Conservation (phyloP, 2,113 vertebrate species). For the Pachypanchax playfairii region DNA sequence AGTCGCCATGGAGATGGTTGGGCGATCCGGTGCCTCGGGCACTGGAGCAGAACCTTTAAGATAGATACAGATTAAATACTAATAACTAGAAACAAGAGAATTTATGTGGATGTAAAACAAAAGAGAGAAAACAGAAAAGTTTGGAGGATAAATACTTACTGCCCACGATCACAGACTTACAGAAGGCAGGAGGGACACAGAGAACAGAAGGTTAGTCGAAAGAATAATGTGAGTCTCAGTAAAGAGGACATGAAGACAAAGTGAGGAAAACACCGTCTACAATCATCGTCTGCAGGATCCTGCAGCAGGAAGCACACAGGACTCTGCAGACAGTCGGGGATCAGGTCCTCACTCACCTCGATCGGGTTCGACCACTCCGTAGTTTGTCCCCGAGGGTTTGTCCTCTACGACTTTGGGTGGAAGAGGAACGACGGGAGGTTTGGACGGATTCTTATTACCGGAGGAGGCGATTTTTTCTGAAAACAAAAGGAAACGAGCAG, state of each 20-base stretch:
- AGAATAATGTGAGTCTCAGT: too few species aligned
- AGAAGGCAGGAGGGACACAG: conserved; percentile 62
- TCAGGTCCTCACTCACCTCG: conserved; percentile 79
- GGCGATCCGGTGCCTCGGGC: conserved; percentile 93
- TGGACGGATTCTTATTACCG: conserved; percentile 82
- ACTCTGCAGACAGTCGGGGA: too few species aligned
- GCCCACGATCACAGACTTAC: conserved; percentile 67
- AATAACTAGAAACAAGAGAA: conserved; percentile 10
- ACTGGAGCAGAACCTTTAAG: conserved; percentile 71
- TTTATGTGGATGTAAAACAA: neutral
- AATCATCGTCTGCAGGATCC: conserved; percentile 18
- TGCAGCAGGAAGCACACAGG: neutral
- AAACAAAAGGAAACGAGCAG: neutral
- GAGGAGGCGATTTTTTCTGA: conserved; percentile 86
- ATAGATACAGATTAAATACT: neutral
- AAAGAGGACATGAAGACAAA: conserved; percentile 28
- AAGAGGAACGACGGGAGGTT: conserved; percentile 71
- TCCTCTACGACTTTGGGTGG: conserved; percentile 82
- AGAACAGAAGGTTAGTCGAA: conserved; percentile 69
- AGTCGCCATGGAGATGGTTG: conserved; percentile 90
- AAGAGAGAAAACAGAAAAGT: conserved; percentile 38
- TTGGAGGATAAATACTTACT: conserved; percentile 78
- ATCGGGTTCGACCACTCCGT: conserved; percentile 89
- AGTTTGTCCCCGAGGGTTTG: conserved; percentile 82
- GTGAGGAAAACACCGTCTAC: conserved; percentile 14